Base-by-base conservation (phyloP, 2,797 vertebrate species). In the Crypturellus tataupa region DNA sequence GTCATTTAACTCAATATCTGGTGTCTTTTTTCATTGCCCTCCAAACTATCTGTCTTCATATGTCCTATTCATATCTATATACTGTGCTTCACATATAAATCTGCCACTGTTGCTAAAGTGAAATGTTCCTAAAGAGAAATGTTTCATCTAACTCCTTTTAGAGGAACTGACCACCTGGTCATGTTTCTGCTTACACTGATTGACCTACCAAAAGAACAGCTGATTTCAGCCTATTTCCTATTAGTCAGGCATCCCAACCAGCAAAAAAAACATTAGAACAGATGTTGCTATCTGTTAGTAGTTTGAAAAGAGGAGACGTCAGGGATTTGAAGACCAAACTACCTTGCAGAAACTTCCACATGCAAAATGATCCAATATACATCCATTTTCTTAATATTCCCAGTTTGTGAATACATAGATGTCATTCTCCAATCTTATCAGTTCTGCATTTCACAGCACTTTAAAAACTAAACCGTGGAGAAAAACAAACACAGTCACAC, bases 201-300 rank as follows among this genome's bases (percentile, higher is more conserved):
- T 71, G 64, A 56, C 29, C 60, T 75, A 71, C 44, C 73, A 87
- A 89, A 68, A 0, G 3, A 84, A 51, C 42, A 72, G 71, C 51
- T 93, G 40, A 59, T 87, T 93, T 93, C 75, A 78, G n/a, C 24
- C 24, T 1, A 1, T 77, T 92, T 69, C 23, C 60, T 88, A 42
- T 51, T 88, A 83, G 67, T 44, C 85, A 83, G 59, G n/a, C 59
- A 90, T 53, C 64, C 14, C 24, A 71, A 92, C 71, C 55, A 80
- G 49, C 72, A 93, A 93, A 83, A 92, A 92, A 87, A 27, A 4
- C n/a, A 40, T 88, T 70, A 53, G 80, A 87, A 71, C 29, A 86
- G 72, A 33, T 91, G 89, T 88, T 93, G 13, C n/a, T 72, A 12
- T 53, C 62, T 68, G 56, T 76, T 63, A 88, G 59, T 81, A 63